Conservation (phyloP, 1,140 invertebrate genomes). For the Euura lappo region DNA sequence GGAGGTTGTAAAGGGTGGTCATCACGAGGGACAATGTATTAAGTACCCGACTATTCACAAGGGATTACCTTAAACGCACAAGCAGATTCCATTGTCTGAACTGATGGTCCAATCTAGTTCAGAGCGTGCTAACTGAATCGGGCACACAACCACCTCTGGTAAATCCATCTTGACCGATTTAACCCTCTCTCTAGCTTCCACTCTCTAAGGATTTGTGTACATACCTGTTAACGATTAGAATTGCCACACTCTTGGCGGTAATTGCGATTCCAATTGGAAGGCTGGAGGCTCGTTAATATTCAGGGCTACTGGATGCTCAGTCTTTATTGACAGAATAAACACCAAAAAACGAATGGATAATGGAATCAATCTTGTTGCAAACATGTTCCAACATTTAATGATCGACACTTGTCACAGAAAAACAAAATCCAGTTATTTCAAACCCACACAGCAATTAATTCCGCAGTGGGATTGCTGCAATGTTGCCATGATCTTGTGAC, state of each 20-base stretch:
- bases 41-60: conserved; percentile 50
- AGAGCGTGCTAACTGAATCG: conserved; percentile 40
- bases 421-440: too few species aligned
- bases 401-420: too few species aligned
- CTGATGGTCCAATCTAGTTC: conserved; percentile 42
- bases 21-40: conserved; percentile 54
- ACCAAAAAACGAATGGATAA: too few species aligned
- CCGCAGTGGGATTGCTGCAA: too few species aligned
- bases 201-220: background rate
- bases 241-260: background rate
- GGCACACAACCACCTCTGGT: background rate
- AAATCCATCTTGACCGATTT: conserved; percentile 44
- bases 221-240: background rate
- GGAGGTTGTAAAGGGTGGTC: conserved; percentile 52
- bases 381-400: too few species aligned
- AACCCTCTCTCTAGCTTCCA: conserved; percentile 9
- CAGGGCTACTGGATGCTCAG: too few species aligned
- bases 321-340: too few species aligned
- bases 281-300: too few species aligned
- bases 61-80: conserved; percentile 54
- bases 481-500: too few species aligned
- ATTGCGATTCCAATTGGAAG: background rate
- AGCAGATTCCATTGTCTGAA: conserved; percentile 51
- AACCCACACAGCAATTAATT: too few species aligned
- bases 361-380: too few species aligned